Base-by-base conservation (phyloP, 2,888 invertebrate genomes). In the Drosophila mulleri region DNA sequence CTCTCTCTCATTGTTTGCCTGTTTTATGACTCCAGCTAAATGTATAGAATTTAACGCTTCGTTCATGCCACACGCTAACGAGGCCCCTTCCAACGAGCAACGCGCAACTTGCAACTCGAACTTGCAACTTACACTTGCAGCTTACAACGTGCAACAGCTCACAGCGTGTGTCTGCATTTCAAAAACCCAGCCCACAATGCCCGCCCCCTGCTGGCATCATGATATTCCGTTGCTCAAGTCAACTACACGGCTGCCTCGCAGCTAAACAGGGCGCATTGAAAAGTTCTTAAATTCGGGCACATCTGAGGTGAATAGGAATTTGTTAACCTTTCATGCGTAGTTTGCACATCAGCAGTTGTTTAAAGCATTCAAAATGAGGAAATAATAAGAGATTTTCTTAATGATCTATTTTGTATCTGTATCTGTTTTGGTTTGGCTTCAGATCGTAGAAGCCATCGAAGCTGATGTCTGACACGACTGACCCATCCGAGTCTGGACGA, bases 1-100 rank as follows among this genome's bases (percentile, higher is more conserved):
- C 14, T n/a, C 6, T 8, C 52, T 2, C 26, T 14, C 29, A 32
- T 20, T 32, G 18, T 20, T 44, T 57, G 57, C 45, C 42, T 64
- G 50, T 63, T 72, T 75, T 78, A 72, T 65, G 69, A 56, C 82
- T 74, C 59, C 57, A 67, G 78, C 76, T 80, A 75, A 88, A 85
- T 85, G 75, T 76, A 85, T 80, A 88, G 80, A 88, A 88, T 88
- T 88, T 88, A 87, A 82, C 75, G 79, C 85, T 76, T 69, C 74
- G 70, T 63, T 57, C 26, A 18, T 56, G 60, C 59, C 58, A 45
- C 53, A 60, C 50, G 70, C 61, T 76, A 76, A 76, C 76, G 65
- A 76, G 73, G 52, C 32, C 50, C 14, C 7, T 50, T 50, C 18
- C 48, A 48, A 6, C 52, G 20, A 16, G 47, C 29, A 48, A 11